These are phyloP conservation scores for Cecropterus lyciades DNA, from an alignment of 1,140 invertebrate genomes.

Conservation along the genomic window DNA sequence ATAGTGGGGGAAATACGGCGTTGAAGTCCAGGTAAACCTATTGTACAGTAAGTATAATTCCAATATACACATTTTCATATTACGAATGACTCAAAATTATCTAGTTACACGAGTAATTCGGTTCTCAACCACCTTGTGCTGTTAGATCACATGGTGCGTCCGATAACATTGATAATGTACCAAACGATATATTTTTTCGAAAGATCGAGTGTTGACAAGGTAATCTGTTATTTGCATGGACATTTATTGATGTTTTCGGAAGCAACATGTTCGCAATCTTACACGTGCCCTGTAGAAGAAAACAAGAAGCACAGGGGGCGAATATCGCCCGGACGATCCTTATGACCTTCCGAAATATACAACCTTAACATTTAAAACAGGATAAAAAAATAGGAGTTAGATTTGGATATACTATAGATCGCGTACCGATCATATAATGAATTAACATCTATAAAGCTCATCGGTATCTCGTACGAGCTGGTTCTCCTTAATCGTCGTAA, in stretches of 20 bases:
- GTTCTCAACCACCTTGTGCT: slow-evolving; percentile 52
- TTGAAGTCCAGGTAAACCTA: slow-evolving; percentile 39
- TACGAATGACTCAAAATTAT: slow-evolving; percentile 45
- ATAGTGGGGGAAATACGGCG: slow-evolving; percentile 12
- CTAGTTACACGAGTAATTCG: slow-evolving; percentile 66
- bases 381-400: slow-evolving; percentile 83
- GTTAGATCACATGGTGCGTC: slow-evolving; percentile 45
- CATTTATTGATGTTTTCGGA: slow-evolving; percentile 47
- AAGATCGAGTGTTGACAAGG: background rate
- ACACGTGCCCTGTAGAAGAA: slow-evolving; percentile 64
- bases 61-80: slow-evolving; percentile 45
- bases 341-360: slow-evolving; percentile 66
- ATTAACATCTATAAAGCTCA: slow-evolving; percentile 37
- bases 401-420: slow-evolving; percentile 77
- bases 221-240: background rate
- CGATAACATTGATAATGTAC: slow-evolving; percentile 45
- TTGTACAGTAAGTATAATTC: slow-evolving; percentile 43
- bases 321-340: slow-evolving; percentile 58
- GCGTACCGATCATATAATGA: slow-evolving; percentile 43
- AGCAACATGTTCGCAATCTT: slow-evolving; percentile 38
- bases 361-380: slow-evolving; percentile 81
- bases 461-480: slow-evolving; percentile 31
- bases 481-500: slow-evolving; percentile 32
- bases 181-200: background rate
- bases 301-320: slow-evolving; percentile 80